Conservation (phyloP, 2,888 invertebrate genomes). For the Pinctada fucata region DNA sequence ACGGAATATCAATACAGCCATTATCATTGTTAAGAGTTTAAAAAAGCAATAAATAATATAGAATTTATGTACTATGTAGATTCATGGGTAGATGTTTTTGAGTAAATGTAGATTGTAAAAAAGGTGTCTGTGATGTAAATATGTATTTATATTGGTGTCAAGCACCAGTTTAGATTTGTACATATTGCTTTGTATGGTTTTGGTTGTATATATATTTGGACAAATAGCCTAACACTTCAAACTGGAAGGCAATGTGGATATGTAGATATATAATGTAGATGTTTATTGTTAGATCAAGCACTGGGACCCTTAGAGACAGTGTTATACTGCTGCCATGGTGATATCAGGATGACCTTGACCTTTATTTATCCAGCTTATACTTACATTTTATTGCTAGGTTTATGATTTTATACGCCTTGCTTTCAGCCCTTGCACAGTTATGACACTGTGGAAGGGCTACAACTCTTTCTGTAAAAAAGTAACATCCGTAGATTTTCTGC, state of each 20-base stretch:
- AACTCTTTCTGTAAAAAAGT: neutral
- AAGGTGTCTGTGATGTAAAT: too few relatives aligned
- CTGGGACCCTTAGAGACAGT: slow-evolving; percentile 8
- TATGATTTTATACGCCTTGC: neutral
- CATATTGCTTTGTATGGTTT: too few relatives aligned
- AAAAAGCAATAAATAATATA: too few relatives aligned
- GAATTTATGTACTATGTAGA: too few relatives aligned
- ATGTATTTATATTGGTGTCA: neutral
- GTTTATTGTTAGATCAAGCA: slow-evolving; percentile 5
- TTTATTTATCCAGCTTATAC: neutral
- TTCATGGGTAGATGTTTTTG: too few relatives aligned
- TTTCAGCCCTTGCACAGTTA: neutral
- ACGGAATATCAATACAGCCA: too few relatives aligned
- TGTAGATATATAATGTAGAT: neutral
- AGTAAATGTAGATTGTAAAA: too few relatives aligned
- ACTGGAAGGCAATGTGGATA: neutral
- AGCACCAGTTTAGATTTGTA: neutral
- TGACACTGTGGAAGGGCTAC: neutral
- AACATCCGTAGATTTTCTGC: neutral
- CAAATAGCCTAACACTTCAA: too few relatives aligned
- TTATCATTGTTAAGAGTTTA: too few relatives aligned
- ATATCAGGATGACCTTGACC: neutral
- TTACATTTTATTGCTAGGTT: neutral
- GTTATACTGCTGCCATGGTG: slow-evolving; percentile 6
- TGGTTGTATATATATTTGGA: too few relatives aligned